phyloP scores from a whole-genome alignment of 2,113 vertebrate genomes.

The Alligator mississippiensis region DNA sequence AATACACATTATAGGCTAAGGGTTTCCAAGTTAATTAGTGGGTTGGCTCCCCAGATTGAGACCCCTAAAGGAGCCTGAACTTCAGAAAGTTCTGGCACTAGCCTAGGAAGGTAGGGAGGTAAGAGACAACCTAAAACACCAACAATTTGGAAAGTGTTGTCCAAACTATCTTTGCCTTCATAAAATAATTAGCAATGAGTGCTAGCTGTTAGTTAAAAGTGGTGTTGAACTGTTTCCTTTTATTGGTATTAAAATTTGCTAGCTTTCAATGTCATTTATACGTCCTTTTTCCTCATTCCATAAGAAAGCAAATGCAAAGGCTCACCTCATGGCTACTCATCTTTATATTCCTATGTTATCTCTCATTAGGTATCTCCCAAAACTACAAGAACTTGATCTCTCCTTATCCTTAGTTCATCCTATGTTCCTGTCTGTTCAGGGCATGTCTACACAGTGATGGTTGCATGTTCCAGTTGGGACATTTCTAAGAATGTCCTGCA shows the following conservation, averaged over 20 bases:
- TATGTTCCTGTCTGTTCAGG: not conserved
- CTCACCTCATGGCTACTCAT: not conserved
- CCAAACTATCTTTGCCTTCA: not conserved
- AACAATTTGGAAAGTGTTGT: not conserved
- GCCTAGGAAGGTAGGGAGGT: not conserved
- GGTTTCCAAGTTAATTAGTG: not conserved
- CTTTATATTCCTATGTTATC: not conserved
- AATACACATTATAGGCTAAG: not conserved
- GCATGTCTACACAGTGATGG: too few species aligned
- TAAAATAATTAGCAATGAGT: not conserved
- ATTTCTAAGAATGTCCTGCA: too few species aligned
- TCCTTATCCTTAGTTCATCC: conserved; percentile 18
- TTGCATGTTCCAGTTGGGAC: too few species aligned
- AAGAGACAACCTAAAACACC: not conserved
- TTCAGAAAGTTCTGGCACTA: not conserved
- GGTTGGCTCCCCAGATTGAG: not conserved
- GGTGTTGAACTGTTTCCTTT: not conserved
- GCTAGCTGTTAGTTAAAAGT: not conserved
- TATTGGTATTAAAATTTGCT: conserved; percentile 2
- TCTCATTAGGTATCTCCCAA: conserved; percentile 36
- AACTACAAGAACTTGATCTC: conserved; percentile 6
- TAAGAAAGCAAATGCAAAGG: conserved; percentile 1
- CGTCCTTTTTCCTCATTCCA: conserved; percentile 14
- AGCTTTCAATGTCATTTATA: conserved; percentile 22
- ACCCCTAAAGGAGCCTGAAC: not conserved